Evolutionary conservation across 1,140 invertebrate genomes (phyloP).

Genomic region (Zaprionus inermis): DNA sequence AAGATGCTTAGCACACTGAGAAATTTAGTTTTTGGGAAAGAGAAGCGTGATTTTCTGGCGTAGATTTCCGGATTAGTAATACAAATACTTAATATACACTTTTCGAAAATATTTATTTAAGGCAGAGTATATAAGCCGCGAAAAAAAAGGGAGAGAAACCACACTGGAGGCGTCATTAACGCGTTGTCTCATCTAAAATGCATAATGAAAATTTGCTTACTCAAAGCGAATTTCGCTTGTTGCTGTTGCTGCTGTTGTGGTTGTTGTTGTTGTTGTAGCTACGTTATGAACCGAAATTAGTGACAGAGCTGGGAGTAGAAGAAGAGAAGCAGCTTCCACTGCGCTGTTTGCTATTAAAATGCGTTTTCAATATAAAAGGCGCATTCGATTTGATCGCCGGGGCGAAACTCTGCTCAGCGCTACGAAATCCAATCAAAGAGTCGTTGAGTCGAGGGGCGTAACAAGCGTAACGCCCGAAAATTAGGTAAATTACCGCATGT

Average conservation of each 20-base stretch:
- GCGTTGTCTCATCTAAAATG: slow-evolving; percentile 37
- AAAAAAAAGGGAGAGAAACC: background rate
- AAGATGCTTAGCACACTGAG: background rate
- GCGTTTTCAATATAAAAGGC: slow-evolving; percentile 61
- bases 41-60: background rate
- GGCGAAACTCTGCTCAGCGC: slow-evolving; percentile 8
- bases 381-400: slow-evolving; percentile 66
- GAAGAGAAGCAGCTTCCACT: background rate
- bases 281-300: slow-evolving; percentile 41
- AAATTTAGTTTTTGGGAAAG: background rate
- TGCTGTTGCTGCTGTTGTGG: slow-evolving; percentile 35
- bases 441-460: slow-evolving; percentile 23
- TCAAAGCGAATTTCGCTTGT: slow-evolving; percentile 30
- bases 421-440: slow-evolving; percentile 65
- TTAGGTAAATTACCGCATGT: slow-evolving; percentile 76
- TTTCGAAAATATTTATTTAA: background rate
- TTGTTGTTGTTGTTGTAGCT: slow-evolving; percentile 28
- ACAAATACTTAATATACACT: background rate
- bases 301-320: slow-evolving; percentile 13
- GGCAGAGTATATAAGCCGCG: background rate
- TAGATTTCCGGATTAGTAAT: no score
- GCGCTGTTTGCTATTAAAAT: slow-evolving; percentile 63
- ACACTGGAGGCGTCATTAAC: slow-evolving; percentile 28
- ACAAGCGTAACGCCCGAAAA: slow-evolving; percentile 57
- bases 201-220: slow-evolving; percentile 54